Conservation (phyloP, 2,113 vertebrate species). For the Calypte anna region DNA sequence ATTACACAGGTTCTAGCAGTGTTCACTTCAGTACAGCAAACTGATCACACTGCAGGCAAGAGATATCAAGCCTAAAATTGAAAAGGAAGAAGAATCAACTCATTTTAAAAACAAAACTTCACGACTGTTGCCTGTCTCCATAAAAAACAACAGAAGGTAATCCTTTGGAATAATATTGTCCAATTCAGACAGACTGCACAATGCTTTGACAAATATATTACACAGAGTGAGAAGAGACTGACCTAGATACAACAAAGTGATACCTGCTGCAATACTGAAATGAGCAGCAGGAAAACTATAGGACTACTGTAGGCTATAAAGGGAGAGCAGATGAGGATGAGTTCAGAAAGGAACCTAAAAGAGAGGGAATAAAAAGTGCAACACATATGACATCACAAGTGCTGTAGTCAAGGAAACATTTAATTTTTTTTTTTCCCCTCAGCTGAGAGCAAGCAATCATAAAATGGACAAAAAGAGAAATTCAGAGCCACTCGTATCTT, state of each 20-base stretch:
- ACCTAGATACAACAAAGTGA: slow-evolving; percentile 35
- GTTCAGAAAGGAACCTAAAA: slow-evolving; percentile 53
- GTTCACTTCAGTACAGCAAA: neutral
- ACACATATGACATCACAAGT: slow-evolving; percentile 53
- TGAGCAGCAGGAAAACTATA: slow-evolving; percentile 33
- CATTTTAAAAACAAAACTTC: slow-evolving; percentile 18
- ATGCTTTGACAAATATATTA: neutral
- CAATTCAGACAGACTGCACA: neutral
- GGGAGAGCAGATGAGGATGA: neutral
- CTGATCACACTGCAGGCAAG: neutral
- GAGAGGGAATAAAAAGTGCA: slow-evolving; percentile 37
- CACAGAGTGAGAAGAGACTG: neutral
- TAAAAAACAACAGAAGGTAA: neutral
- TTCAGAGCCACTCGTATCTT: slow-evolving; percentile 39
- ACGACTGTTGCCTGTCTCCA: neutral
- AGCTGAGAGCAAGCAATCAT: slow-evolving; percentile 54
- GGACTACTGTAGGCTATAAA: slow-evolving; percentile 8
- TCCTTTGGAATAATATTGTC: neutral
- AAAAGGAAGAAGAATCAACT: neutral
- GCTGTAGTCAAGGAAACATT: slow-evolving; percentile 56
- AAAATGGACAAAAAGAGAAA: slow-evolving; percentile 53
- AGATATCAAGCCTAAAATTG: neutral
- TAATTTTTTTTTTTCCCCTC: slow-evolving; percentile 1
- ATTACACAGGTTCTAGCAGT: neutral
- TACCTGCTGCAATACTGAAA: slow-evolving; percentile 25